Evolutionary conservation across 2,888 invertebrate species (phyloP).

Genomic region (Gymnocheta viridis): DNA sequence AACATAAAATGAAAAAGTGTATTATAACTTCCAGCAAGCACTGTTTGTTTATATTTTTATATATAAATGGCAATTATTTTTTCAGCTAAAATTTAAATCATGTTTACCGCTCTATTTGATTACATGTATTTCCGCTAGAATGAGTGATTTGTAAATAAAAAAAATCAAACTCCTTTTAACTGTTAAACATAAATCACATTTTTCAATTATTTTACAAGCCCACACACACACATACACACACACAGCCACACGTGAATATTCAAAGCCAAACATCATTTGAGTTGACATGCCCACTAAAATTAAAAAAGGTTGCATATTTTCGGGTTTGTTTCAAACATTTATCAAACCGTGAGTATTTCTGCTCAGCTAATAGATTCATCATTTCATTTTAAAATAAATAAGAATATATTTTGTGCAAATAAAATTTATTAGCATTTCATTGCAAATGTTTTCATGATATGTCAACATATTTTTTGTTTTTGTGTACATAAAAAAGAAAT

Average conservation of each 20-base stretch:
- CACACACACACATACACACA: neutral
- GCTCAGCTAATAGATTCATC: neutral
- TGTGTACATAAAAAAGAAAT: neutral
- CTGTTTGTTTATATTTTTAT: neutral
- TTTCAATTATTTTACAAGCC: constrained; percentile 21
- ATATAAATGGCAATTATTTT: neutral
- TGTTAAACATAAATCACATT: constrained; percentile 30
- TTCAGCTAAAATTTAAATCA: neutral
- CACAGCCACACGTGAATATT: neutral
- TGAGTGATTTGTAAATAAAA: constrained; percentile 18
- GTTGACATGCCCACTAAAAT: neutral
- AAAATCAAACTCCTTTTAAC: neutral
- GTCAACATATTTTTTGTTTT: neutral
- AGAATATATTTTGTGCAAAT: constrained; percentile 17
- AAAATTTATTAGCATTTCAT: constrained; percentile 56
- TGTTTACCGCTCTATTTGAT: neutral
- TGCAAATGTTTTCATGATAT: constrained; percentile 7
- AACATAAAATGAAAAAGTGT: neutral
- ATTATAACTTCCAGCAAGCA: neutral
- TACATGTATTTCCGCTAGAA: neutral
- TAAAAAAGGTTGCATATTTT: constrained; percentile 11
- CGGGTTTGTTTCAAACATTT: neutral
- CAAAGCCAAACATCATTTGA: neutral
- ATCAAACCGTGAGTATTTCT: neutral
- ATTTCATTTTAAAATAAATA: constrained; percentile 27